Evolutionary conservation across 2,888 invertebrate species (phyloP).

Genomic region (Hypomecis punctinalis): DNA sequence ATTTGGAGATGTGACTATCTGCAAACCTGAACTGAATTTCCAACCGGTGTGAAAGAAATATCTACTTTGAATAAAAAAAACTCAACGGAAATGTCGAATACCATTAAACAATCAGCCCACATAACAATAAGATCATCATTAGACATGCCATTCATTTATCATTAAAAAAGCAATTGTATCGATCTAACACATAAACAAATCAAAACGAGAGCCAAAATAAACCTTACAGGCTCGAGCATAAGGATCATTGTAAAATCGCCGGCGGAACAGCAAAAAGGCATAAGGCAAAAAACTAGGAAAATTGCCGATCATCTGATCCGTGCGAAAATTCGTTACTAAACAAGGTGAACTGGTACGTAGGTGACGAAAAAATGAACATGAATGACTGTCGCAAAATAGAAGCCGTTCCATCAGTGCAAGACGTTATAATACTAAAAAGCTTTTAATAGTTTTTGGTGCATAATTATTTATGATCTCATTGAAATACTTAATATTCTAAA

Average conservation of each 20-base stretch:
- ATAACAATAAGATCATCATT: constrained; percentile 36
- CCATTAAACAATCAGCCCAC: constrained; percentile 24
- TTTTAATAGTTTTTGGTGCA: neutral
- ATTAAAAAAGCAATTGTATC: constrained; percentile 35
- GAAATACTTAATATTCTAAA: too few species aligned
- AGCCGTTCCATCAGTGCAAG: neutral
- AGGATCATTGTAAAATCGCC: constrained; percentile 14
- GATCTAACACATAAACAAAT: constrained; percentile 18
- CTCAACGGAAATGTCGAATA: neutral
- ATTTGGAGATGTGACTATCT: too few species aligned
- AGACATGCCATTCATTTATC: constrained; percentile 30
- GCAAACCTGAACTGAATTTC: too few species aligned
- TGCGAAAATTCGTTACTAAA: constrained; percentile 75
- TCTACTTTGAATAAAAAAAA: neutral
- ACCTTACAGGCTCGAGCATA: constrained; percentile 5
- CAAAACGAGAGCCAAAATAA: constrained; percentile 1
- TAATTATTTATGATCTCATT: neutral
- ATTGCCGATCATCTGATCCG: constrained; percentile 61
- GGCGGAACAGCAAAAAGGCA: constrained; percentile 25
- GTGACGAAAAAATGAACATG: constrained; percentile 47
- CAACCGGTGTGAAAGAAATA: constrained; percentile 6
- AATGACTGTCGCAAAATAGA: constrained; percentile 4
- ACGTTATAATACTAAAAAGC: neutral
- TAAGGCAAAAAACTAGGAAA: constrained; percentile 53
- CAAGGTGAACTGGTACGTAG: constrained; percentile 73